phyloP scores from a whole-genome alignment of 2,888 invertebrate species.

The Drepanosiphum platanoidis region DNA sequence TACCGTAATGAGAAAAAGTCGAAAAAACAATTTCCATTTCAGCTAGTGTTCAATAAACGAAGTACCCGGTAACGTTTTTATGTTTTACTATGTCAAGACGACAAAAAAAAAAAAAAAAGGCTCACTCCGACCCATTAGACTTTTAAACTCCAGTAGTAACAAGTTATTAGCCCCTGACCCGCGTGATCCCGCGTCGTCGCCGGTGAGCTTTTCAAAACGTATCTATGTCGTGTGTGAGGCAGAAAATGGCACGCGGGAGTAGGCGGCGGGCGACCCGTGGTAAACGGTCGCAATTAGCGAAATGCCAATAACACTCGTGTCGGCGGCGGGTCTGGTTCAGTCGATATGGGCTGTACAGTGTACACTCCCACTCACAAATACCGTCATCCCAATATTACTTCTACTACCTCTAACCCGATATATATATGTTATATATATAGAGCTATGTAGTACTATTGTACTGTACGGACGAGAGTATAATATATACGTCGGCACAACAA shows the following conservation, averaged over 20 bases:
- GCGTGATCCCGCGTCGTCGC: neutral
- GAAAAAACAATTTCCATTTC: neutral
- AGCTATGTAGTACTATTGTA: neutral
- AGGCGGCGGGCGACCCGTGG: neutral
- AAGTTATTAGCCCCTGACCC: conserved; percentile 10
- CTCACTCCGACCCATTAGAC: neutral
- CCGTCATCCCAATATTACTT: neutral
- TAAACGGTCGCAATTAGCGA: conserved; percentile 50
- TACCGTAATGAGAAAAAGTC: too few relatives aligned
- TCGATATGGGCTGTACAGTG: conserved; percentile 29
- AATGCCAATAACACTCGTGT: conserved; percentile 52
- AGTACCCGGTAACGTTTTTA: too few relatives aligned
- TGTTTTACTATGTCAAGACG: neutral
- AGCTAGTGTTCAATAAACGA: neutral
- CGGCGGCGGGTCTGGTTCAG: neutral
- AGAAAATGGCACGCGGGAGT: neutral
- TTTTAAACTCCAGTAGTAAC: conserved; percentile 6
- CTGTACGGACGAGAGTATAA: neutral
- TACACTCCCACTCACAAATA: neutral
- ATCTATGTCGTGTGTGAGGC: neutral
- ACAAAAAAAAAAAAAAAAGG: neutral
- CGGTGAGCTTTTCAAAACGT: neutral
- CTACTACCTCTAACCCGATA: neutral
- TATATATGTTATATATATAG: neutral
- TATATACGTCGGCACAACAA: neutral